phyloP scores from a whole-genome alignment of 2,113 vertebrate species.

The Caranx melampygus region DNA sequence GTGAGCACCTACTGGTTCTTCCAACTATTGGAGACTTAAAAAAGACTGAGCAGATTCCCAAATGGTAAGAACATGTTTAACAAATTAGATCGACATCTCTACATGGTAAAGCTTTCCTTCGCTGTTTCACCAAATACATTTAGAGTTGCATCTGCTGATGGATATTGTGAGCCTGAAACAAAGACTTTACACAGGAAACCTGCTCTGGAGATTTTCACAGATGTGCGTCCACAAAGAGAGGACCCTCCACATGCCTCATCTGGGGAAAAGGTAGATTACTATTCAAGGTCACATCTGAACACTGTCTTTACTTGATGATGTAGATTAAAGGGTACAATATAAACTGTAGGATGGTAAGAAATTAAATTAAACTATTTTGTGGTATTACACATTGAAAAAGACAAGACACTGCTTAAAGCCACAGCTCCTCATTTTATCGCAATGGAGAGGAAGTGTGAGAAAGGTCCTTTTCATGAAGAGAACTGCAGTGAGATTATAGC shows the following conservation, averaged over 20 bases:
- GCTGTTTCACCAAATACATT: neutral
- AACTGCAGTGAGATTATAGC: neutral
- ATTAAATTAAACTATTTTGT: neutral
- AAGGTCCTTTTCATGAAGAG: neutral
- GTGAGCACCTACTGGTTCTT: slow-evolving; percentile 80
- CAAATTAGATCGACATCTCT: too few relatives aligned
- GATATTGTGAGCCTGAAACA: slow-evolving; percentile 2
- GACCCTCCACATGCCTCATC: slow-evolving; percentile 38
- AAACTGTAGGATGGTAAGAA: neutral
- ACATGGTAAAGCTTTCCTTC: neutral
- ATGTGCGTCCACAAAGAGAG: slow-evolving; percentile 42
- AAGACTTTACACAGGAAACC: slow-evolving; percentile 78
- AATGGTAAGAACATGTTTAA: slow-evolving; percentile 64
- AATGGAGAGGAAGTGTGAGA: neutral
- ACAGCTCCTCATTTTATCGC: neutral
- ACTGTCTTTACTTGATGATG: neutral
- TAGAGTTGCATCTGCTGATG: neutral
- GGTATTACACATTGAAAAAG: neutral
- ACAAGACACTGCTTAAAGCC: neutral
- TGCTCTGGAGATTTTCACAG: slow-evolving; percentile 69
- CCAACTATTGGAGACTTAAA: slow-evolving; percentile 69
- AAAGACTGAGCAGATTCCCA: slow-evolving; percentile 55
- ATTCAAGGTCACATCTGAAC: neutral
- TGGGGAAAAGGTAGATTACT: slow-evolving; percentile 82
- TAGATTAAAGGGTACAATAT: neutral